Evolutionary conservation across 2,113 vertebrate genomes (phyloP), one percentile per base, ranked within the genome.

Genomic region (Myiagra hebetior): DNA sequence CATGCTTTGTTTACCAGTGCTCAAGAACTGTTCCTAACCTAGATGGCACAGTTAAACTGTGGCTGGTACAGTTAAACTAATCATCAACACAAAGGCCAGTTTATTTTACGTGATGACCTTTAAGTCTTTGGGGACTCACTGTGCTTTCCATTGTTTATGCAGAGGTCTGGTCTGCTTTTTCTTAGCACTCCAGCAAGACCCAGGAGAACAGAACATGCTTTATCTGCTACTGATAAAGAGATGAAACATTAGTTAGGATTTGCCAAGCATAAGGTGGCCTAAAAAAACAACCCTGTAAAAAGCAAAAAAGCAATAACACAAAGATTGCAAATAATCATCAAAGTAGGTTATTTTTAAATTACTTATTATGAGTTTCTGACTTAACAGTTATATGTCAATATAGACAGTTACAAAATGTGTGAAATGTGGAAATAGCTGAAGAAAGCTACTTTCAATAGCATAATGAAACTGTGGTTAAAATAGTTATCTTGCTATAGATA

Each of bases 101-200:
- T 75, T 82, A 79, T 95, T 96, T 97, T 92, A 79, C 62, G 63
- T 68, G 1, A 59, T 89, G 78, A 86, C 64, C 79, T 93, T 64
- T 27, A 62, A 72, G 79, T 88, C 90, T 78, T 83, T 87, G 62
- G 35, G 85, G 57, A 93, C 94, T 90, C n/a, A 2, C 53, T 91
- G 93, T 94, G 85, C 69, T 93, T 91, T 95, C 78, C 62, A 53
- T 31, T 89, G 82, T 94, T 93, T 93, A 87, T 12, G 9, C 70
- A 73, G 55, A 59, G 69, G n/a, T 69, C 68, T 62, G 60, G 33
- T 56, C 41, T 57, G 64, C 46, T 79, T 85, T 93, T 88, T 33
- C 81, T 82, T 82, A 83, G 83, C n/a, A 18, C 78, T 82, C n/a
- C 57, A 89, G 76, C 31, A 90, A 76, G 56, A 67, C 53, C 52